Evolutionary conservation across 2,113 vertebrate species (phyloP).

Genomic region (Otus sunia): DNA sequence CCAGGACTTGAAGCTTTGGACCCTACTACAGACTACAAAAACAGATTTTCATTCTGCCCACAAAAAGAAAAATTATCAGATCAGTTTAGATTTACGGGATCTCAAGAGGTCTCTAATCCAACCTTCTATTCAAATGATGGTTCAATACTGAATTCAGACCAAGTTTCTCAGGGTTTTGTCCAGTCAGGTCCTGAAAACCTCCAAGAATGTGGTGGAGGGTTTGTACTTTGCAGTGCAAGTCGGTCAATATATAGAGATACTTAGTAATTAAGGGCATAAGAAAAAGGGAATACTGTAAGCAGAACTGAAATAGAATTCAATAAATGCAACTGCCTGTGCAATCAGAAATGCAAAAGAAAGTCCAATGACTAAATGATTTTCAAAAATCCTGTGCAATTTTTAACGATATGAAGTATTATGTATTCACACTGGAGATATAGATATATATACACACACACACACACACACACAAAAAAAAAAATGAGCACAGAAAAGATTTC

Average conservation of each 20-base stretch:
- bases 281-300: background rate
- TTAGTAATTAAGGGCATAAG: background rate
- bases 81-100: background rate
- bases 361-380: background rate
- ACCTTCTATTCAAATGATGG: background rate
- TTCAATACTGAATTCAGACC: background rate
- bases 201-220: background rate
- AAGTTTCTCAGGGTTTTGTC: background rate
- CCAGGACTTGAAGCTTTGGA: background rate
- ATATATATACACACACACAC: background rate
- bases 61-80: background rate
- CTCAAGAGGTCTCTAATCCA: background rate
- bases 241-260: background rate
- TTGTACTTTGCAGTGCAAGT: background rate
- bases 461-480: too few relatives aligned
- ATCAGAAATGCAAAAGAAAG: background rate
- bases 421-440: background rate
- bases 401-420: background rate
- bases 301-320: background rate
- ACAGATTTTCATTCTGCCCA: background rate
- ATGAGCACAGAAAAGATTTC: background rate
- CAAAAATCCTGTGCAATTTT: background rate
- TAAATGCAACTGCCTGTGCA: background rate
- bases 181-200: background rate
- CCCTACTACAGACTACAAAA: background rate